These are phyloP conservation scores for Zeugodacus cucurbitae DNA, from an alignment of 1,140 invertebrate species.

Conservation along the genomic window DNA sequence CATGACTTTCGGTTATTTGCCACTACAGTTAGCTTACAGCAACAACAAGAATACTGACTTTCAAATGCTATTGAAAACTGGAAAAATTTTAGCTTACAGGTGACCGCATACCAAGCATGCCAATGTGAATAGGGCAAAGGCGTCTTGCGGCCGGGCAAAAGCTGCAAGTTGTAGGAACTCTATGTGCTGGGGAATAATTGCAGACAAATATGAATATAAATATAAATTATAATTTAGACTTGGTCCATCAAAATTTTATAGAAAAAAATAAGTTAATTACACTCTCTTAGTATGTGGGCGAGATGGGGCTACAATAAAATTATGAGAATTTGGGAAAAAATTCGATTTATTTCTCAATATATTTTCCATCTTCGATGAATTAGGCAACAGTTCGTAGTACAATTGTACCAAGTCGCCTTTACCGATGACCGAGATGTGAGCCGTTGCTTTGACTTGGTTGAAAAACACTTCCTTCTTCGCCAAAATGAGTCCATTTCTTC, in stretches of 20 bases:
- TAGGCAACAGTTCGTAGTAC: no score
- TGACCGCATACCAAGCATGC: conserved; percentile 40
- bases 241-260: not conserved
- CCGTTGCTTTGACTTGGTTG: no score
- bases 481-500: no score
- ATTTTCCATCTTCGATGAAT: no score
- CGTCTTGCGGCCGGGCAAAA: not conserved
- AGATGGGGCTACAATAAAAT: no score
- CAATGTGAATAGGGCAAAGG: not conserved
- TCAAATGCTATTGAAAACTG: conserved; percentile 18
- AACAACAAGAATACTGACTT: not conserved
- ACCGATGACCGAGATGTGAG: no score
- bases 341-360: no score
- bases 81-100: conserved; percentile 6
- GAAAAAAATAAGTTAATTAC: not conserved
- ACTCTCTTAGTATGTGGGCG: no score
- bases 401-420: no score
- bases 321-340: no score
- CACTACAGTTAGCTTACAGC: not conserved
- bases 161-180: not conserved
- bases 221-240: not conserved
- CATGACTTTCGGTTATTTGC: not conserved
- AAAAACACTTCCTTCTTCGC: no score
- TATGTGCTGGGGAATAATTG: not conserved
- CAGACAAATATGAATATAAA: not conserved